Evolutionary conservation across 2,888 invertebrate species (phyloP), one percentile per base, ranked within the genome.

Genomic region (Willowsia nigromaculata): DNA sequence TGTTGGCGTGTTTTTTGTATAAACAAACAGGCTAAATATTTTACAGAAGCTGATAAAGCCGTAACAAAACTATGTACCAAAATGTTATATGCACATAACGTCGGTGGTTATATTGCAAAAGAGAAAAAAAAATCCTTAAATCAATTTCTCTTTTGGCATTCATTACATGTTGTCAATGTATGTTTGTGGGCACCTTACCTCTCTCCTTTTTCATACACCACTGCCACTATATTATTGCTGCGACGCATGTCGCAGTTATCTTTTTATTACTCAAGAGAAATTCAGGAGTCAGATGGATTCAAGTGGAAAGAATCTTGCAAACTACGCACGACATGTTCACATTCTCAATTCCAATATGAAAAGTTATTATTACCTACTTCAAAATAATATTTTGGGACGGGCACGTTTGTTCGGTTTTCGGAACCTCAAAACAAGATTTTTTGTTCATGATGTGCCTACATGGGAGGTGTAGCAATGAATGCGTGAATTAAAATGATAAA

Each of bases 291-390:
- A 0, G 7, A 13, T 30, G 40, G 65, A 33, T 30, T 15, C 33
- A 65, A 5, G 22, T 40, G 68, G 22, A 40, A 2, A 43, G 18
- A 30, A 74, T 47, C 22, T 27, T 37, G 74, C 82, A 88, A 30
- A 74, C 43, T 62, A 56, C 82, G 88, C 88, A 88, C 88, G 88
- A 74, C 82, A 88, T 88, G 74, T 88, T 88, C 88, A 33, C 71
- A 88, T 88, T 47, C 40, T 62, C 37, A 40, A 80, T 59, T 25
- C n/a, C 22, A 59, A 4, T 68, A n/a, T n/a, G n/a, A 33, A 68
- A 68, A 68, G 18, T 40, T 40, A 40, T 71, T 30, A 30, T 71
- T n/a, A n/a, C n/a, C n/a, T n/a, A 5, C 37, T 71, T 22, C 1
- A n/a, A 22, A 6, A 15, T 40, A n/a, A 40, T 71, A 40, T 40